Conservation (phyloP, 2,888 invertebrate species). For the Eumacrocentrus americanus region DNA sequence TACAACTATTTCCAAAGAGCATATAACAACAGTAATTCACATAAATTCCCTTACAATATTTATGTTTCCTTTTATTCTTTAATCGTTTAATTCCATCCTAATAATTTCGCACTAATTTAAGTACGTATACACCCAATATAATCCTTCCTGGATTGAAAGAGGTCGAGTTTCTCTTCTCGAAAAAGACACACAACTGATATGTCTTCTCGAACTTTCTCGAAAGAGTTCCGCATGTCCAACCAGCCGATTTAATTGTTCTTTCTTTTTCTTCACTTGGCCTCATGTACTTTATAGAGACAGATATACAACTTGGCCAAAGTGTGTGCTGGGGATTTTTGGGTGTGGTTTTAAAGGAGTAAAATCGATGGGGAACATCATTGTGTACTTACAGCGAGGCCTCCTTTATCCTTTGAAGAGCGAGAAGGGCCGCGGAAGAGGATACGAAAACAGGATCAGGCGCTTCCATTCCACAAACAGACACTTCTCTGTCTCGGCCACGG, state of each 20-base stretch:
- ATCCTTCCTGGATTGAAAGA: slow-evolving; percentile 11
- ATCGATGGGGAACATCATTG: slow-evolving; percentile 27
- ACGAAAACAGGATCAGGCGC: slow-evolving; percentile 58
- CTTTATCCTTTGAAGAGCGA: slow-evolving; percentile 66
- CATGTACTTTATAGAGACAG: slow-evolving; percentile 17
- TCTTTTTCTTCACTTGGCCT: neutral
- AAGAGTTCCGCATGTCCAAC: slow-evolving; percentile 7
- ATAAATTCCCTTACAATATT: neutral
- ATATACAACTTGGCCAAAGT: neutral
- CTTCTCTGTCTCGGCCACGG: slow-evolving; percentile 48
- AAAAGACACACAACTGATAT: neutral
- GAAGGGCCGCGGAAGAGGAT: slow-evolving; percentile 62
- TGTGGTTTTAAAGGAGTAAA: slow-evolving; percentile 1
- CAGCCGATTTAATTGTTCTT: slow-evolving; percentile 3
- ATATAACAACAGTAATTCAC: neutral
- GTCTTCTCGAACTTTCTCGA: slow-evolving; percentile 13
- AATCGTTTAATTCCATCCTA: neutral
- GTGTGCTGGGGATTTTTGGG: slow-evolving; percentile 5
- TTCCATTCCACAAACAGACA: slow-evolving; percentile 57
- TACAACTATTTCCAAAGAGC: slow-evolving; percentile 7
- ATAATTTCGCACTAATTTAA: slow-evolving; percentile 18
- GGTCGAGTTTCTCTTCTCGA: slow-evolving; percentile 19
- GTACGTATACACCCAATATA: too few species aligned
- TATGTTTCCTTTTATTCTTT: neutral
- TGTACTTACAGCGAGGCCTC: slow-evolving; percentile 64